Conservation (phyloP, 2,888 invertebrate species). For the Diaprepes abbreviatus region DNA sequence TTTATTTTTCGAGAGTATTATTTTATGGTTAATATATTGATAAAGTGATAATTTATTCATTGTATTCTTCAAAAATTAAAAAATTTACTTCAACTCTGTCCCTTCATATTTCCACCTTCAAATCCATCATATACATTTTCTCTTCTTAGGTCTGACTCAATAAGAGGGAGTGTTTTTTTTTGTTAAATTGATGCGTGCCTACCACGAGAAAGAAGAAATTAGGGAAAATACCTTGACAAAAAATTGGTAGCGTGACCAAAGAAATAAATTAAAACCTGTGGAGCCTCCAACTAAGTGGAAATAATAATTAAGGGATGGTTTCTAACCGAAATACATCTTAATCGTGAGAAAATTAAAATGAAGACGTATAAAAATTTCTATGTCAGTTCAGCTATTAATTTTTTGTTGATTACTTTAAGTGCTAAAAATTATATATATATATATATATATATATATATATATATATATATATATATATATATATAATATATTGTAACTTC, state of each 20-base stretch:
- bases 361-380: no score
- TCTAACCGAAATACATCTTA: conserved; percentile 13
- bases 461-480: no score
- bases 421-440: no score
- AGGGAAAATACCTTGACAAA: background rate
- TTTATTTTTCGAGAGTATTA: no score
- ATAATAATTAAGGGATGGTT: conserved; percentile 34
- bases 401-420: no score
- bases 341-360: conserved; percentile 11
- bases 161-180: conserved; percentile 4
- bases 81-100: no score
- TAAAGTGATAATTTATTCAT: no score
- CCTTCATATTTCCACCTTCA: background rate
- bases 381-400: no score
- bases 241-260: conserved; percentile 33
- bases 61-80: no score
- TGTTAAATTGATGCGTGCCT: conserved; percentile 8
- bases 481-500: no score
- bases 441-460: no score
- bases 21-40: no score
- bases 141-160: background rate
- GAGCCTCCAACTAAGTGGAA: conserved; percentile 10
- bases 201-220: conserved; percentile 10
- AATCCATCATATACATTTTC: background rate
- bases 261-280: conserved; percentile 40